Base-by-base conservation (phyloP, 2,888 invertebrate species). In the Lasioglossum vierecki region DNA sequence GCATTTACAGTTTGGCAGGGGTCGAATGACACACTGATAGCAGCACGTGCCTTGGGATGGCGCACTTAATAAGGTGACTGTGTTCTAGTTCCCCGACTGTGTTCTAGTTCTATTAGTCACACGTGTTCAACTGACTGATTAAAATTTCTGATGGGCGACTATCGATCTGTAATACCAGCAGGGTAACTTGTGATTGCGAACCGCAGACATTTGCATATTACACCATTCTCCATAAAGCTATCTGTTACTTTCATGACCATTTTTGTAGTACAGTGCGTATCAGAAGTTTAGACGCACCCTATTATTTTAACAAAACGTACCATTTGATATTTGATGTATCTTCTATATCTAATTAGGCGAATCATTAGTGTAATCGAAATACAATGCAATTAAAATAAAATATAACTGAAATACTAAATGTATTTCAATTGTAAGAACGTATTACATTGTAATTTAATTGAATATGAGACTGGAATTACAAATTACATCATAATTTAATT, bases 161-260 rank as follows among this genome's bases (percentile, higher is more conserved):
- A 60, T 60, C 26, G 60, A 60, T 60, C 60, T 60, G 60, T 60
- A 60, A 60, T 60, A 60, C 60, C 26, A n/a, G 60, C 60, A 60
- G 11, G 60, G 60, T 60, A 26, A 26, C 60, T 60, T 26, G 26
- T 60, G 60, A 60, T 60, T 60, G 60, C 60, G 13, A 60, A 60
- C 60, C 60, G 26, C 26, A 26, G 1, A 26, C 26, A 60, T 60
- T 26, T 60, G 13, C 60, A 26, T 26, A 60, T 60, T 60, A 26
- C 60, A 26, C 26, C 26, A 60, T 13, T 26, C 60, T 26, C 13
- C 26, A 60, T 26, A 13, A 11, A 60, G 13, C 60, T 60, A 26
- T 60, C 13, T 13, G 13, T 26, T 26, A 60, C 26, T 13, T 26
- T 13, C 26, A 60, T 0, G 26, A 60, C 13, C 26, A 13, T 26